Base-by-base conservation (phyloP, 2,888 invertebrate species). In the Iphiclides podalirius region DNA sequence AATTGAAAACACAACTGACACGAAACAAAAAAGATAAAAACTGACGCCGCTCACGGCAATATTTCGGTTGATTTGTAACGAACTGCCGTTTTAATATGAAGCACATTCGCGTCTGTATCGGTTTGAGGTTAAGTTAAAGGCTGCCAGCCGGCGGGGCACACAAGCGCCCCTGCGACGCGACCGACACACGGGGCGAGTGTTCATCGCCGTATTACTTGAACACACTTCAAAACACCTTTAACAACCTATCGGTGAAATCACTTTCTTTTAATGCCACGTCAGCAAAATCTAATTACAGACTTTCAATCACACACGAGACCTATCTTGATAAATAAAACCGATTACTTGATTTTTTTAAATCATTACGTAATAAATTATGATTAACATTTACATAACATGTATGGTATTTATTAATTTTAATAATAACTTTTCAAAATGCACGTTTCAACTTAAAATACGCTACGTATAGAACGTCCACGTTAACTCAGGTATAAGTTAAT, bases 71-170 rank as follows among this genome's bases (percentile, higher is more conserved):
- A 66, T 72, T 63, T 66, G 67, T 71, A 70, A 66, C 64, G n/a
- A 26, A 72, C 68, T 68, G 72, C 72, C 71, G 76, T 76, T 71
- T 75, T 79, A 78, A 78, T 76, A 75, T 73, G 79, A 79, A 75
- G 79, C 83, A 79, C 78, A 76, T 75, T 84, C 82, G 80, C 85
- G 83, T 79, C 84, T 80, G 84, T 81, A 82, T 82, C 82, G 75
- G 79, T 87, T 87, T 88, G 83, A 87, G 88, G 88, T 88, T 87
- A 87, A 83, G 80, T 85, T 82, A 84, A 84, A 79, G 79, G 77
- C 83, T 79, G 75, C 84, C 82, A 82, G 80, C 77, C 72, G 63
- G 63, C 74, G 72, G 75, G 75, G 75, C 73, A 75, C 75, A 72
- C 76, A 70, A 73, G 73, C 78, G 70, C 75, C 70, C 68, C 71